Evolutionary conservation across 2,888 invertebrate species (phyloP), one percentile per base, ranked within the genome.

Genomic region (Anaspis maculata): DNA sequence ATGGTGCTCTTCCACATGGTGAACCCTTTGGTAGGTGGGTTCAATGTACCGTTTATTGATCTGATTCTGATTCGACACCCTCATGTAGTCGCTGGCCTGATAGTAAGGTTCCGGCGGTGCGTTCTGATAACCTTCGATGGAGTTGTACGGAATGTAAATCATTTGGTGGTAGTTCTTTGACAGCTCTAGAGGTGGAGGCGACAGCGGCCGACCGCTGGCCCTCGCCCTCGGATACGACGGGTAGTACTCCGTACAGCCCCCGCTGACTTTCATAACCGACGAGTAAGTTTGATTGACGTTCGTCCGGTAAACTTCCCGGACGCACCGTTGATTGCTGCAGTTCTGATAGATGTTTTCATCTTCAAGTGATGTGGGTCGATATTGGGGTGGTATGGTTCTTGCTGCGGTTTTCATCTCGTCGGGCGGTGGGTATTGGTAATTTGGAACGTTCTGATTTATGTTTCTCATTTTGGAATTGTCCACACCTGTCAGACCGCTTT

Each of bases 121-220:
- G 5, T 54, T 51, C 11, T 14, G 56, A 27, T 28, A 60, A 11
- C 54, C 60, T 48, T 67, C 66, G 36, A 68, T 61, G 39, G 65
- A 66, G 52, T 72, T 76, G 54, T 81, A 81, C 1, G 81, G 81
- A 48, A 82, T 77, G 42, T 81, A 73, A 25, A 75, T 71, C 62
- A 81, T 73, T 57, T 81, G 79, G 42, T 81, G 79, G 54, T 78
- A 78, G 44, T 70, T 76, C 19, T 77, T 68, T 0, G 64, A 61
- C 29, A 66, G 50, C 32, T 67, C 67, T 37, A 80, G 71, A 0
- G 82, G 81, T 1, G 82, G 80, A 3, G 82, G 81, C 0, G 81
- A 81, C 57, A 79, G 77, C 0, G 81, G 79, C 12, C 80, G 66
- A 2, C 73, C 69, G 28, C 67, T 64, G 19, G 5, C 19, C 21